These are phyloP conservation scores for Idaea dimidiata DNA, from an alignment of 2,888 invertebrate genomes.

Conservation along the genomic window DNA sequence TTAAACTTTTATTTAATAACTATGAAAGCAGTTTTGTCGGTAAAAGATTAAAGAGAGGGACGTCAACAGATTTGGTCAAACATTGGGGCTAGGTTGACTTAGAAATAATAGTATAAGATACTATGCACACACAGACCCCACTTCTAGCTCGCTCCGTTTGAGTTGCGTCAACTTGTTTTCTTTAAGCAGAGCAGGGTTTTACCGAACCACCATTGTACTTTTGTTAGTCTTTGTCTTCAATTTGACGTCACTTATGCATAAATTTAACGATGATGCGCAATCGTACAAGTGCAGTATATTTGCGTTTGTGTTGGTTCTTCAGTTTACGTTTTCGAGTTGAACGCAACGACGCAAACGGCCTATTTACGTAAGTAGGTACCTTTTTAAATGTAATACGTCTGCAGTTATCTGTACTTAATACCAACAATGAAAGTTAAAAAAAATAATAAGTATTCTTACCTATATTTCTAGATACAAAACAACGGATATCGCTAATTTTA, in stretches of 20 bases:
- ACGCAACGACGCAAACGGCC: slow-evolving; percentile 13
- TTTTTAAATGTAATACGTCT: background rate
- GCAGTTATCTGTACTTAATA: background rate
- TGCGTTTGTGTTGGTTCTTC: slow-evolving; percentile 8
- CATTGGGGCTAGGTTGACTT: slow-evolving; percentile 67
- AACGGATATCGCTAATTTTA: background rate
- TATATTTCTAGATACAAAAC: background rate
- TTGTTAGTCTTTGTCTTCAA: slow-evolving; percentile 36
- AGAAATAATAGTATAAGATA: slow-evolving; percentile 78
- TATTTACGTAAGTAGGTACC: slow-evolving; percentile 20
- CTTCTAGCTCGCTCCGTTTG: slow-evolving; percentile 68
- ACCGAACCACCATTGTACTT: slow-evolving; percentile 36
- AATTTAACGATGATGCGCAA: slow-evolving; percentile 21
- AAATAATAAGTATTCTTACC: no score
- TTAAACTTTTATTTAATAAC: slow-evolving; percentile 44
- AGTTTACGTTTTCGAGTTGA: slow-evolving; percentile 4
- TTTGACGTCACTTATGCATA: slow-evolving; percentile 36
- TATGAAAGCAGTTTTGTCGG: slow-evolving; percentile 57
- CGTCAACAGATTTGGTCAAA: slow-evolving; percentile 74
- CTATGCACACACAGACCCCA: slow-evolving; percentile 65
- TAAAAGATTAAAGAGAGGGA: slow-evolving; percentile 69
- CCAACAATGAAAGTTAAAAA: background rate
- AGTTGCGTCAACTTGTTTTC: slow-evolving; percentile 70
- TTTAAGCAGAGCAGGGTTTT: slow-evolving; percentile 65
- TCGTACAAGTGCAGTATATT: slow-evolving; percentile 13